phyloP scores from a whole-genome alignment of 2,113 vertebrate species.

The Silurus glanis region DNA sequence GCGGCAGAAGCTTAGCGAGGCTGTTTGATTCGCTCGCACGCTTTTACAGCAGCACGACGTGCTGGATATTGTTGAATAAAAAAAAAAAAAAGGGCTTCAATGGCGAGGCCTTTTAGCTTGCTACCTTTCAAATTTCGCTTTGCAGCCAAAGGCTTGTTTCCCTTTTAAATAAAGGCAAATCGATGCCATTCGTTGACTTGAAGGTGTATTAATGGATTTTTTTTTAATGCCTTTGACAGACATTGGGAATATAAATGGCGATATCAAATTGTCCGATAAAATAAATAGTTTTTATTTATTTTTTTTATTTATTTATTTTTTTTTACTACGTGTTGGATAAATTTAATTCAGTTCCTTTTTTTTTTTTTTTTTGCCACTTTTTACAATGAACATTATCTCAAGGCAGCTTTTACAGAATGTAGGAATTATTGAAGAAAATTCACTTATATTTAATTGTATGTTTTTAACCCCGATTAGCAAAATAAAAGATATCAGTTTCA shows the following conservation, averaged over 20 bases:
- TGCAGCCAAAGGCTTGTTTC: background rate
- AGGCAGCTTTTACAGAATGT: too few species aligned
- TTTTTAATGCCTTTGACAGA: background rate
- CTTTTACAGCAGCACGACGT: constrained; percentile 22
- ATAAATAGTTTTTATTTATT: background rate
- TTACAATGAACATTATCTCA: too few species aligned
- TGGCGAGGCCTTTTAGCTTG: constrained; percentile 10
- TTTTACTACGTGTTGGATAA: too few species aligned
- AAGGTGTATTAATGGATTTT: background rate
- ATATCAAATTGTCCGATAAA: background rate
- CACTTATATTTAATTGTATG: too few species aligned
- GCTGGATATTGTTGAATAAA: constrained; percentile 40
- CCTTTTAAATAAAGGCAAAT: background rate
- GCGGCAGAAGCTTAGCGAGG: constrained; percentile 27
- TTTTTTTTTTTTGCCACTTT: too few species aligned
- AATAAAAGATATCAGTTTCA: too few species aligned
- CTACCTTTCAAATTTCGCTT: constrained; percentile 26
- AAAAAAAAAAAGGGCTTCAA: constrained; percentile 26
- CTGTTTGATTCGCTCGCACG: constrained; percentile 27
- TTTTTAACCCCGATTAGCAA: too few species aligned
- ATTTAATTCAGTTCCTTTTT: too few species aligned
- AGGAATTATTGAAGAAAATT: too few species aligned
- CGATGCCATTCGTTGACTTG: background rate
- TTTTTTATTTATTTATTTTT: background rate
- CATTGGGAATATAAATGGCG: background rate